Evolutionary conservation across 2,797 vertebrate genomes (phyloP).

Genomic region (Limnodromus scolopaceus): DNA sequence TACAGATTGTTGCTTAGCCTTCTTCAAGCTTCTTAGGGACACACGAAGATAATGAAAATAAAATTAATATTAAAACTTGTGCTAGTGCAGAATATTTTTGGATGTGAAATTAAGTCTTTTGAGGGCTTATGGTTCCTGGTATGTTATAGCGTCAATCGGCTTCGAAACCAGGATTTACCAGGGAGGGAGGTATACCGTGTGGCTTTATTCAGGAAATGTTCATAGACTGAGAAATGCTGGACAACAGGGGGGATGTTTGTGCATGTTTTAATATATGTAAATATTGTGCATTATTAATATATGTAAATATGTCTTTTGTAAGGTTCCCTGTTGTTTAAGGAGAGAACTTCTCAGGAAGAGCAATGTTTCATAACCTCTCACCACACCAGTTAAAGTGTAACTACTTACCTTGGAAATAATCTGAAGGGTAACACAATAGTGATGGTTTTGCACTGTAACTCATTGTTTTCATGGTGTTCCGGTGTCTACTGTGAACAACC

Average conservation of each 20-base stretch:
- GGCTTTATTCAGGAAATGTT: neutral
- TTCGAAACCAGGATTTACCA: neutral
- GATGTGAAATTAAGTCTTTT: neutral
- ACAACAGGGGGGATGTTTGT: neutral
- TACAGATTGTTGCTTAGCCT: neutral
- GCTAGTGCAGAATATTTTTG: neutral
- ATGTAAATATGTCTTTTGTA: neutral
- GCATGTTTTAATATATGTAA: neutral
- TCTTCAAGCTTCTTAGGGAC: neutral
- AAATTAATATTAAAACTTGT: neutral
- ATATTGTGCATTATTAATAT: neutral
- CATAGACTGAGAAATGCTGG: neutral
- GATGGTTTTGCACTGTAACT: neutral
- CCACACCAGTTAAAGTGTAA: neutral
- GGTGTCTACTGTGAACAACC: neutral
- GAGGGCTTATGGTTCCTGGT: neutral
- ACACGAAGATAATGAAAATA: neutral
- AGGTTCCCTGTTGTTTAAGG: neutral
- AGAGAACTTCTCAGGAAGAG: neutral
- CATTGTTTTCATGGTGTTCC: neutral
- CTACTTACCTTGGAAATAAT: neutral
- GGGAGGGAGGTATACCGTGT: neutral
- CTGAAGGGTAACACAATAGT: no score
- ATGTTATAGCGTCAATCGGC: accelerated
- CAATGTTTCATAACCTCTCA: neutral